These are phyloP conservation scores for Cyphomyrus discorhynchus DNA, from an alignment of 2,113 vertebrate genomes.

Conservation along the genomic window DNA sequence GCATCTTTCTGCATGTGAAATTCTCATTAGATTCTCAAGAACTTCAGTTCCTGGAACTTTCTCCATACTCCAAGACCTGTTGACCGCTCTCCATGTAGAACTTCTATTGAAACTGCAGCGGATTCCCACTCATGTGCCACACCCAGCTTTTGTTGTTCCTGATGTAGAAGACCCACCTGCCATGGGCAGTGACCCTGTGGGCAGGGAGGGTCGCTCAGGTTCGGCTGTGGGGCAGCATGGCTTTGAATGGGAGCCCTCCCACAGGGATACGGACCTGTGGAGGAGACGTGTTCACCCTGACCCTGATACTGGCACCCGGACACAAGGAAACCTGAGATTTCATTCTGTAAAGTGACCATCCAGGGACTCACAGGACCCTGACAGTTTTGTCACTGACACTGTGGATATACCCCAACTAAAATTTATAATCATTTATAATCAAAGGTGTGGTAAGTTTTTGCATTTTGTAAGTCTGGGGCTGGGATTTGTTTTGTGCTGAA, in stretches of 20 bases:
- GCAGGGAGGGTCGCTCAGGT: slow-evolving; percentile 26
- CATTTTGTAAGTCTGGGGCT: background rate
- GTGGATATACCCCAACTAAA: background rate
- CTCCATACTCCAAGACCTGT: background rate
- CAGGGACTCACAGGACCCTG: background rate
- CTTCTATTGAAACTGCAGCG: background rate
- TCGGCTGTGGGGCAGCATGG: background rate
- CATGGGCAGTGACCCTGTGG: slow-evolving; percentile 63
- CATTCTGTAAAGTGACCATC: background rate
- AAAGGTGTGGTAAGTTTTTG: background rate
- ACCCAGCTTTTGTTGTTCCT: background rate
- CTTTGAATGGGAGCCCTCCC: slow-evolving; percentile 34
- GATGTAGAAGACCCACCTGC: slow-evolving; percentile 64
- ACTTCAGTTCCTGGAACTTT: background rate
- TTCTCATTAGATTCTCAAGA: background rate
- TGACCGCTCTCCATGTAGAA: background rate
- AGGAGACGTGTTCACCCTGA: background rate
- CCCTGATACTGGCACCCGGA: background rate
- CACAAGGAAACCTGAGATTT: background rate
- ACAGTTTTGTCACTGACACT: background rate
- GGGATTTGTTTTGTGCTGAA: slow-evolving; percentile 31
- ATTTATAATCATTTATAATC: background rate
- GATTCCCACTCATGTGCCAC: background rate
- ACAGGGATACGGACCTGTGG: slow-evolving; percentile 43
- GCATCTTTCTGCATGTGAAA: background rate